Percentiles rank a stretch among this genome's conserved stretches.
phyloP scores from a whole-genome alignment of 1,140 invertebrate species.

The Tribolium castaneum region DNA sequence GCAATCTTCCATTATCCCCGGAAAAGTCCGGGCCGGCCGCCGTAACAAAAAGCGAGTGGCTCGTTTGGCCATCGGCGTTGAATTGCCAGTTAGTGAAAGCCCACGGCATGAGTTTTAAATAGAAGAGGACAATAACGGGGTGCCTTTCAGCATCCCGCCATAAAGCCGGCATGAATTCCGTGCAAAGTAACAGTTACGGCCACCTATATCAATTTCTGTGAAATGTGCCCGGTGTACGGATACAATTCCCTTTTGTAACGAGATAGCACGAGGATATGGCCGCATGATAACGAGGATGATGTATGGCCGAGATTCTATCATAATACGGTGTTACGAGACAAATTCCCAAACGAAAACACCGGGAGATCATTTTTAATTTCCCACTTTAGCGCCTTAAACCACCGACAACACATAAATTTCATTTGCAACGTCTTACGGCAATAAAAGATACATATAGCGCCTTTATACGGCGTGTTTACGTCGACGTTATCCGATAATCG shows the following conservation, averaged over 20 bases:
- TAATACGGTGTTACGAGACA: neutral
- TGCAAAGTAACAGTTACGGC: constrained; percentile 40
- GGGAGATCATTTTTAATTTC: constrained; percentile 26
- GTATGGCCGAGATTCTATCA: constrained; percentile 27
- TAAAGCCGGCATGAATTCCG: constrained; percentile 42
- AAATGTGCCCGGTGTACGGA: constrained; percentile 13
- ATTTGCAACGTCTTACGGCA: neutral
- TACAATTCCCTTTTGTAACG: constrained; percentile 41
- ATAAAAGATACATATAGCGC: neutral
- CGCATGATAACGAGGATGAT: constrained; percentile 34
- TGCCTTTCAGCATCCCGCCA: constrained; percentile 31
- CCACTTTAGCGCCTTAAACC: neutral
- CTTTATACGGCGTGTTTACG: constrained; percentile 4
- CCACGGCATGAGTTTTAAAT: constrained; percentile 47
- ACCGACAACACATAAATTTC: constrained; percentile 9
- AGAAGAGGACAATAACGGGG: constrained; percentile 47
- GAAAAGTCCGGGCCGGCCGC: constrained; percentile 7
- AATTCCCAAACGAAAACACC: constrained; percentile 3
- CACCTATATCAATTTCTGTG: constrained; percentile 41
- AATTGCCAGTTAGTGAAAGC: constrained; percentile 45
- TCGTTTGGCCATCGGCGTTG: constrained; percentile 28
- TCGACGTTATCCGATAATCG: neutral
- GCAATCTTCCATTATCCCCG: constrained; percentile 47
- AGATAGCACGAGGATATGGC: constrained; percentile 31
- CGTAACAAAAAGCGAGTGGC: constrained; percentile 24